Conservation (phyloP, 2,888 invertebrate species). For the Acleris laterana region DNA sequence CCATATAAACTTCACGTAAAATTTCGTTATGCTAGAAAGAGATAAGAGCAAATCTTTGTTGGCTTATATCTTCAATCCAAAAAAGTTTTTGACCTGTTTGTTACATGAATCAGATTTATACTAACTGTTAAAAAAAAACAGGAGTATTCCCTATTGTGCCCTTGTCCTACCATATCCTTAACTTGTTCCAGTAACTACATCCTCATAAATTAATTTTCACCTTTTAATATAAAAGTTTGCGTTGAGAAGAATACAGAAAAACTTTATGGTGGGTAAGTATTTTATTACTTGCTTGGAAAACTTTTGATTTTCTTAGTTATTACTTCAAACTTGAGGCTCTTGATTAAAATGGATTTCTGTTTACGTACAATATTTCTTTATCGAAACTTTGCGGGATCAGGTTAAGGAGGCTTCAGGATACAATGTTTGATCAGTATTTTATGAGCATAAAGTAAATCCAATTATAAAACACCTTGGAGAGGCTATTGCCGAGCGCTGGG, state of each 20-base stretch:
- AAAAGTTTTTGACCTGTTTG: too few species aligned
- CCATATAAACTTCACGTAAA: too few species aligned
- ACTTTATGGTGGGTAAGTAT: slow-evolving; percentile 36
- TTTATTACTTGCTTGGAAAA: slow-evolving; percentile 36
- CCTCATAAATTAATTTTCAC: slow-evolving; percentile 28
- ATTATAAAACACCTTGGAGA: too few species aligned
- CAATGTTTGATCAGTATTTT: slow-evolving; percentile 3
- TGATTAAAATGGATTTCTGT: slow-evolving; percentile 33
- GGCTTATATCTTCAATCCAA: too few species aligned
- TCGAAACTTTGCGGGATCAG: slow-evolving; percentile 14
- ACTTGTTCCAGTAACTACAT: slow-evolving; percentile 9
- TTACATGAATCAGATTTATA: too few species aligned
- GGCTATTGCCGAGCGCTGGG: too few species aligned
- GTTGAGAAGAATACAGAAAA: slow-evolving; percentile 27
- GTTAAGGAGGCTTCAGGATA: slow-evolving; percentile 10
- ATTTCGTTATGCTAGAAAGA: too few species aligned
- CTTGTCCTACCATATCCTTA: neutral
- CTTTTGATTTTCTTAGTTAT: slow-evolving; percentile 38
- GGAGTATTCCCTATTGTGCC: too few species aligned
- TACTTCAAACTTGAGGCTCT: slow-evolving; percentile 19
- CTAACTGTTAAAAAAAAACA: too few species aligned
- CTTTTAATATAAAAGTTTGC: slow-evolving; percentile 38
- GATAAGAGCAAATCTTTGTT: too few species aligned
- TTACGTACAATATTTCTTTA: slow-evolving; percentile 27
- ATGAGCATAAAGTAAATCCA: slow-evolving; percentile 8